A percentile compares a stretch with the other conserved stretches of the same genome.
These are phyloP conservation scores for Erebia epiphron DNA, from an alignment of 2,888 invertebrate species.

Conservation along the genomic window DNA sequence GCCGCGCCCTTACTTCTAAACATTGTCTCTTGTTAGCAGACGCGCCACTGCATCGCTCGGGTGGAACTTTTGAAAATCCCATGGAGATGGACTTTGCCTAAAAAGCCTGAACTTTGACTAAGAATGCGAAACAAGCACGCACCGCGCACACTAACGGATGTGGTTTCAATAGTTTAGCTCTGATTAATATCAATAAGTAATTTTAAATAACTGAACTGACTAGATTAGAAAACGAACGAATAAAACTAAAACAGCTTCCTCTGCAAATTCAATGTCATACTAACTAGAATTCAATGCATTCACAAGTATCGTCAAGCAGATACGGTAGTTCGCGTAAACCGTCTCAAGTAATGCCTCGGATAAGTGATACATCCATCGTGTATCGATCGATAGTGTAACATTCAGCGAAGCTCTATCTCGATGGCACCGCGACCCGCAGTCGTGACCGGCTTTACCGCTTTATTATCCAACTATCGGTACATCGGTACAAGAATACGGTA, in stretches of 20 bases:
- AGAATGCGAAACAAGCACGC: too few species aligned
- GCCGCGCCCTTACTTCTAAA: neutral
- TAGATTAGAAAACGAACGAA: too few species aligned
- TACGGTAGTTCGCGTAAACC: neutral
- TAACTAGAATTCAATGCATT: neutral
- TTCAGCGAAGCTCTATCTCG: constrained; percentile 47
- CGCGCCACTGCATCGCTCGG: too few species aligned
- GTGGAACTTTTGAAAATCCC: too few species aligned
- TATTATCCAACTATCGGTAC: constrained; percentile 10
- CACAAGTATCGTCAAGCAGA: neutral
- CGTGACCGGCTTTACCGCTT: constrained; percentile 57
- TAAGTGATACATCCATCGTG: constrained; percentile 17
- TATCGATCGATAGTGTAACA: constrained; percentile 7
- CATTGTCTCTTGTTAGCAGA: too few species aligned
- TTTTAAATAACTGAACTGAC: too few species aligned
- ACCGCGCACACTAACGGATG: too few species aligned
- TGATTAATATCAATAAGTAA: too few species aligned
- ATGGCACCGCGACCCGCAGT: constrained; percentile 52
- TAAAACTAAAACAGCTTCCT: neutral
- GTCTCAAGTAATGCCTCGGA: neutral
- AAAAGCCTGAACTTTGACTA: too few species aligned
- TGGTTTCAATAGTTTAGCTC: too few species aligned
- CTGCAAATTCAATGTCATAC: neutral
- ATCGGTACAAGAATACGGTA: constrained; percentile 53
- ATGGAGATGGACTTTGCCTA: too few species aligned